Percentiles rank a stretch among this genome's conserved stretches.
phyloP scores from a whole-genome alignment of 2,113 vertebrate species.

The Rattus rattus region DNA sequence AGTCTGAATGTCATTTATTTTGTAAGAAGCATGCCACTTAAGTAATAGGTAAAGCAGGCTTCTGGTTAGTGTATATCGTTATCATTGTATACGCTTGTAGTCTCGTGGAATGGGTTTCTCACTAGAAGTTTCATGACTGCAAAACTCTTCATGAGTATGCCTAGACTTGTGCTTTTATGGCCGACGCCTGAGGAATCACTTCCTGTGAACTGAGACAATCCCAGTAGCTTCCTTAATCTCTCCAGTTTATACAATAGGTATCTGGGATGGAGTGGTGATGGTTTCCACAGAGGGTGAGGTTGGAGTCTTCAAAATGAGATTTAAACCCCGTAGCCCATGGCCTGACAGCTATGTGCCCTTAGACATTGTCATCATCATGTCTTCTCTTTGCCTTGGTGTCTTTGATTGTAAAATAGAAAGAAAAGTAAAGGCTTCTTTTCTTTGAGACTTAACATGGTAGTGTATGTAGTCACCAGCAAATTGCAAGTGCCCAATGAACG shows the following conservation, averaged over 20 bases:
- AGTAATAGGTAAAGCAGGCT: slow-evolving; percentile 21
- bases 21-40: slow-evolving; percentile 48
- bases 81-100: not conserved
- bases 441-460: not conserved
- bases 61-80: not conserved
- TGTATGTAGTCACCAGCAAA: not conserved
- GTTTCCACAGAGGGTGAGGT: not conserved
- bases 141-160: too few relatives aligned
- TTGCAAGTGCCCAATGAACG: not conserved
- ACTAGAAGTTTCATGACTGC: not conserved
- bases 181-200: not conserved
- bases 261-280: not conserved
- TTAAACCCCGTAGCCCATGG: not conserved
- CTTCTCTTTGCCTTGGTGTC: not conserved
- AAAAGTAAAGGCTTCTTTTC: not conserved
- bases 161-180: not conserved
- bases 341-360: not conserved
- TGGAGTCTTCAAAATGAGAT: not conserved
- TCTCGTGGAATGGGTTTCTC: not conserved
- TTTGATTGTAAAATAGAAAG: not conserved
- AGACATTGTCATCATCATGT: not conserved
- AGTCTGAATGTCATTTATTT: slow-evolving; percentile 61
- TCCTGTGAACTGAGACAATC: not conserved
- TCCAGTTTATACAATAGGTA: not conserved
- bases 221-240: not conserved